Conservation (phyloP, 2,888 invertebrate species). For the Ophion ellenae region DNA sequence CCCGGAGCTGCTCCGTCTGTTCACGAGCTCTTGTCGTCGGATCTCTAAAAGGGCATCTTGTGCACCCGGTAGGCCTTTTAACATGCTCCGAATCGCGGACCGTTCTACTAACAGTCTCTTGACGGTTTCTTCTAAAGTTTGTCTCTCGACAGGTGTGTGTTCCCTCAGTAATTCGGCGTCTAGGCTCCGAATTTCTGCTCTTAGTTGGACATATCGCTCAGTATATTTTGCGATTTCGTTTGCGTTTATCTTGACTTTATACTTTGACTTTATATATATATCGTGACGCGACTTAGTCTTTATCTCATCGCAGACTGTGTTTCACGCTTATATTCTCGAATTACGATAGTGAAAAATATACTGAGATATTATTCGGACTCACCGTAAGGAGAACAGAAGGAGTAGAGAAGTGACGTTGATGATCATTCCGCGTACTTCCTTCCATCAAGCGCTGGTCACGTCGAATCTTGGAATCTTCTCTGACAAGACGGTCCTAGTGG, state of each 20-base stretch:
- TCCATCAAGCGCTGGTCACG: not conserved
- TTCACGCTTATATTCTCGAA: not conserved
- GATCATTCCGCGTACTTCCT: conserved; percentile 11
- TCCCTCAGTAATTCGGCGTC: too few species aligned
- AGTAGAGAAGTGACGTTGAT: conserved; percentile 14
- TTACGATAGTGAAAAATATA: not conserved
- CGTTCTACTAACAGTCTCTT: too few species aligned
- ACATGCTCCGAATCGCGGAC: too few species aligned
- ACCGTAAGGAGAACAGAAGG: conserved; percentile 15
- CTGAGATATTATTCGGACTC: conserved; percentile 5
- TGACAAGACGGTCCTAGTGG: not conserved
- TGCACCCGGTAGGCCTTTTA: too few species aligned
- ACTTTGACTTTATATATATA: not conserved
- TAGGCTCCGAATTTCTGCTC: not conserved
- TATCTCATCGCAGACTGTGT: not conserved
- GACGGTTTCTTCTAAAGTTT: too few species aligned
- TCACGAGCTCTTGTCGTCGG: not conserved
- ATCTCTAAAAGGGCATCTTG: too few species aligned
- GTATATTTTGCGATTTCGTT: not conserved
- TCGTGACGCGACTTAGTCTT: not conserved
- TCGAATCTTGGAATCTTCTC: conserved; percentile 19
- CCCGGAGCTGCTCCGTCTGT: not conserved
- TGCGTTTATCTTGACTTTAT: not conserved
- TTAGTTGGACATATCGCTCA: not conserved
- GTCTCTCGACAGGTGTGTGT: too few species aligned